Evolutionary conservation across 2,113 vertebrate genomes (phyloP).

Genomic region (Caranx ignobilis): DNA sequence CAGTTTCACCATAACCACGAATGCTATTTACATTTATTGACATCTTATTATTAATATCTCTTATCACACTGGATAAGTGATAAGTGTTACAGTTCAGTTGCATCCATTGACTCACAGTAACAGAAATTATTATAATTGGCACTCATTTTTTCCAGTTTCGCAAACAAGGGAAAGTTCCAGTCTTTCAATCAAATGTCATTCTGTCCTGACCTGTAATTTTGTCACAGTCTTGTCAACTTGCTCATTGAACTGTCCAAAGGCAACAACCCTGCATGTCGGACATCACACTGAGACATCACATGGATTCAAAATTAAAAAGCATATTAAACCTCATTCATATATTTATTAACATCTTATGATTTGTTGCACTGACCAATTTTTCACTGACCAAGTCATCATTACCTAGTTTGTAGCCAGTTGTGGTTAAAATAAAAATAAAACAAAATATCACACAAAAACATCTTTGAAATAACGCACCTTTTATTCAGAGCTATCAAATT

Average conservation of each 20-base stretch:
- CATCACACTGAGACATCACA: not conserved
- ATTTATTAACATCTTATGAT: too few relatives aligned
- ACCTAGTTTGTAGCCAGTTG: too few relatives aligned
- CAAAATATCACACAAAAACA: too few relatives aligned
- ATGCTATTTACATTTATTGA: not conserved
- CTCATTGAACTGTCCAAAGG: conserved; percentile 14
- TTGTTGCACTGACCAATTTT: too few relatives aligned
- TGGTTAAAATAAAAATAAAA: too few relatives aligned
- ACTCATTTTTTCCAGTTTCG: not conserved
- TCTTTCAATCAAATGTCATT: conserved; percentile 37
- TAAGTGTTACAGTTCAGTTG: not conserved
- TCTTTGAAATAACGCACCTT: too few relatives aligned
- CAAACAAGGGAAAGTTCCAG: not conserved
- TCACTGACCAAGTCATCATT: too few relatives aligned
- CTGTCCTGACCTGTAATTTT: conserved; percentile 14
- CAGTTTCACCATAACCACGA: not conserved
- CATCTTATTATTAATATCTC: not conserved
- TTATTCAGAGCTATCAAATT: too few relatives aligned
- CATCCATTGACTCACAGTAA: not conserved
- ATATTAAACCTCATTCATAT: not conserved
- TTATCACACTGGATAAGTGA: not conserved
- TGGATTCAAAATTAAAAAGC: not conserved
- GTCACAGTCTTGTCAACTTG: conserved; percentile 19
- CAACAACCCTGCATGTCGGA: not conserved
- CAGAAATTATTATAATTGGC: not conserved